Evolutionary conservation across 2,113 vertebrate genomes (phyloP).

Genomic region (Chloropsis cyanopogon): DNA sequence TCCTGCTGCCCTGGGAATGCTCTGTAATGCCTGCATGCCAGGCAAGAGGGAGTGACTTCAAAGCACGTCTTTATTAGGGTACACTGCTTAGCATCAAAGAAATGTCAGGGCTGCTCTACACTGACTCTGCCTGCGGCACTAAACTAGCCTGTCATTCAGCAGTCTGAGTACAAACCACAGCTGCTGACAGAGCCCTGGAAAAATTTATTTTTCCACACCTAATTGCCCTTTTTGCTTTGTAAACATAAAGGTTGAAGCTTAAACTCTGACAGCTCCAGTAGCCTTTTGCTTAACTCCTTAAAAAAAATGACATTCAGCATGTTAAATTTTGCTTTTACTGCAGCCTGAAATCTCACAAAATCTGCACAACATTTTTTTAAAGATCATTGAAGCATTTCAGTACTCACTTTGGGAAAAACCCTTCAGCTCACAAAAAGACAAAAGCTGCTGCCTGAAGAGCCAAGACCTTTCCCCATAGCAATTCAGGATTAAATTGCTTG

Average conservation of each 20-base stretch:
- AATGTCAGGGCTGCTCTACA: constrained; percentile 62
- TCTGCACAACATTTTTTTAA: neutral
- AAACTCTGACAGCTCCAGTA: constrained; percentile 69
- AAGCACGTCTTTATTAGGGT: constrained; percentile 37
- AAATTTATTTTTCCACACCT: constrained; percentile 75
- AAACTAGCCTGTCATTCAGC: constrained; percentile 64
- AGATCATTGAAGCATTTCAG: constrained; percentile 48
- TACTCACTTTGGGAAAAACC: constrained; percentile 35
- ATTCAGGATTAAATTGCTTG: neutral
- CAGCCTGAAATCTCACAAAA: neutral
- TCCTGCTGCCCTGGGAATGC: neutral
- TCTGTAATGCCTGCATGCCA: neutral
- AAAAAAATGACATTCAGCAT: constrained; percentile 67
- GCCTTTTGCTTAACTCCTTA: constrained; percentile 65
- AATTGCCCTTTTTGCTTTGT: constrained; percentile 81
- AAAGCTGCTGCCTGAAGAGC: neutral
- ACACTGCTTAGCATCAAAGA: constrained; percentile 51
- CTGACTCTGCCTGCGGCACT: constrained; percentile 16
- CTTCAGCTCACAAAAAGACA: constrained; percentile 9
- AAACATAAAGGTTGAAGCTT: constrained; percentile 78
- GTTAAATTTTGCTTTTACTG: constrained; percentile 37
- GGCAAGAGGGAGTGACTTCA: neutral
- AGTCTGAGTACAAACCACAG: constrained; percentile 29
- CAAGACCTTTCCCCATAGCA: neutral
- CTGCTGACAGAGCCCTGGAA: constrained; percentile 35